Conservation (phyloP, 2,797 vertebrate genomes). For the Acomys russatus region DNA sequence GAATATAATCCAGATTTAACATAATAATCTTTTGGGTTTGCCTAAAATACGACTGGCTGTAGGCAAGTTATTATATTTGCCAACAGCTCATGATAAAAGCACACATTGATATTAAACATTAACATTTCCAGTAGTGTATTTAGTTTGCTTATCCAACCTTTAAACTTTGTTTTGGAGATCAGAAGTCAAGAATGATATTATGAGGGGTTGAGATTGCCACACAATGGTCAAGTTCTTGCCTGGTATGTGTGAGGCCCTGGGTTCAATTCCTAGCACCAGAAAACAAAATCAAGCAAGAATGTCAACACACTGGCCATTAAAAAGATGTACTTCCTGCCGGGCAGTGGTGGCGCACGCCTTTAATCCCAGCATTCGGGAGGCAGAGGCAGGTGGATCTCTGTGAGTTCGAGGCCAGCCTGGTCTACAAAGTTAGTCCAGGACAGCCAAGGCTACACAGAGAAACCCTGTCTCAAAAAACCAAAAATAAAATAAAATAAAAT, state of each 20-base stretch:
- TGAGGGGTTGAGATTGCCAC: background rate
- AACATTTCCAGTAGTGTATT: conserved; percentile 1
- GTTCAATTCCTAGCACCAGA: background rate
- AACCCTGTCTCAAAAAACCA: too few relatives aligned
- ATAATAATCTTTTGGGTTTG: conserved; percentile 60
- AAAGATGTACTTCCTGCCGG: background rate
- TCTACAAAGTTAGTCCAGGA: too few relatives aligned
- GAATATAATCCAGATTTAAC: conserved; percentile 60
- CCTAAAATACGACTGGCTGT: conserved; percentile 33
- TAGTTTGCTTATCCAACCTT: conserved; percentile 50
- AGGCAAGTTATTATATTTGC: conserved; percentile 54
- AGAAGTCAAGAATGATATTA: conserved; percentile 53
- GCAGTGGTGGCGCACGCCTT: too few relatives aligned
- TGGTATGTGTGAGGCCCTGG: background rate
- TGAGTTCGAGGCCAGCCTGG: too few relatives aligned
- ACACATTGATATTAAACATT: conserved; percentile 51
- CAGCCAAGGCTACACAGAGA: too few relatives aligned
- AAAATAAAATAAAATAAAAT: too few relatives aligned
- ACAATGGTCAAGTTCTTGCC: background rate
- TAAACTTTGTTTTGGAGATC: conserved; percentile 39
- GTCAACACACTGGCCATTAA: conserved; percentile 14
- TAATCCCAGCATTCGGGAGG: too few relatives aligned
- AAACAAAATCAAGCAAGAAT: background rate
- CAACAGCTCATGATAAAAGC: conserved; percentile 26
- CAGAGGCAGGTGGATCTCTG: too few relatives aligned